phyloP scores from a whole-genome alignment of 2,888 invertebrate genomes.

The Tholera decimalis region DNA sequence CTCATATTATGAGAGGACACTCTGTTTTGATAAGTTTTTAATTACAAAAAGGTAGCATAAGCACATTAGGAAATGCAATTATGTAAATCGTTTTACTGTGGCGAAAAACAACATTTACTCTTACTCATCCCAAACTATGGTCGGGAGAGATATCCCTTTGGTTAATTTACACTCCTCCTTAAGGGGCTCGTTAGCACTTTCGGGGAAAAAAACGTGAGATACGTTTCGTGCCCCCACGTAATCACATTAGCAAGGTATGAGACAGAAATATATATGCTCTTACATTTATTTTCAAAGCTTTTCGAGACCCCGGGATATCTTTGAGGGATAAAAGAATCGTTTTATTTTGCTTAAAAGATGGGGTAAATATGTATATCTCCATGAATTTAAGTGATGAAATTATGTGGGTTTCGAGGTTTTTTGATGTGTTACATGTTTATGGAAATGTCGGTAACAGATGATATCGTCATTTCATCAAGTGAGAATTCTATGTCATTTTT shows the following conservation, averaged over 20 bases:
- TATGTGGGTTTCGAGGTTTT: slow-evolving; percentile 34
- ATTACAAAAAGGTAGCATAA: slow-evolving; percentile 3
- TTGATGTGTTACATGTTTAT: slow-evolving; percentile 48
- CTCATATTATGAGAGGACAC: too few relatives aligned
- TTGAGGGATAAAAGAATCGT: slow-evolving; percentile 61
- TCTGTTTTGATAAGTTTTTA: background rate
- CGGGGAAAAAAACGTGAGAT: slow-evolving; percentile 71
- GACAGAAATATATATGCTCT: slow-evolving; percentile 64
- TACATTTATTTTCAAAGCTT: slow-evolving; percentile 67
- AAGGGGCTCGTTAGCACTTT: slow-evolving; percentile 76
- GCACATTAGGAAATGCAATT: slow-evolving; percentile 33
- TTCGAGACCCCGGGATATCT: slow-evolving; percentile 58
- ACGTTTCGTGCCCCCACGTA: slow-evolving; percentile 67
- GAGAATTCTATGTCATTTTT: slow-evolving; percentile 8
- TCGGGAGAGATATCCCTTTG: slow-evolving; percentile 59
- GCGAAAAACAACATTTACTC: slow-evolving; percentile 36
- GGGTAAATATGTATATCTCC: slow-evolving; percentile 41
- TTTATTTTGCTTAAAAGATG: slow-evolving; percentile 55
- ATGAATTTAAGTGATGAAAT: slow-evolving; percentile 57
- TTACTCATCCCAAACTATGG: slow-evolving; percentile 50
- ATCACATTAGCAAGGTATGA: slow-evolving; percentile 72
- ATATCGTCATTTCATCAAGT: slow-evolving; percentile 22
- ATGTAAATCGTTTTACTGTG: slow-evolving; percentile 26
- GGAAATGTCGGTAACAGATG: slow-evolving; percentile 5
- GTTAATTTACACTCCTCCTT: slow-evolving; percentile 71